Conservation (phyloP, 2,888 invertebrate species). For the Colletes collaris region DNA sequence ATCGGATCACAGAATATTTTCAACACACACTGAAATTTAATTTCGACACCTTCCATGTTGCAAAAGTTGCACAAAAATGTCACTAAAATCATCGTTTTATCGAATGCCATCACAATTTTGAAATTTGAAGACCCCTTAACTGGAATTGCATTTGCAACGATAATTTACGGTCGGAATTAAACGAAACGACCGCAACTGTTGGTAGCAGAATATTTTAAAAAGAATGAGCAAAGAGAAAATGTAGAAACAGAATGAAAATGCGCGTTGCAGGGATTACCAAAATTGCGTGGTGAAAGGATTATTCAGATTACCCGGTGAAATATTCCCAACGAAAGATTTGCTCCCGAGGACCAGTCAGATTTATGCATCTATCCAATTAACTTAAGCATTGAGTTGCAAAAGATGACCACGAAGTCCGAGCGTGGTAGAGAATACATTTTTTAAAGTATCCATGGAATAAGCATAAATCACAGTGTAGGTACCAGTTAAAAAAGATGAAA, state of each 20-base stretch:
- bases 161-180: conserved; percentile 42
- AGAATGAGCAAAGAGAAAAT: conserved; percentile 21
- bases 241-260: conserved; percentile 34
- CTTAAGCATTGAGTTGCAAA: conserved; percentile 1
- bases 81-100: no score
- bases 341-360: conserved; percentile 29
- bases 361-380: conserved; percentile 49
- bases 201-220: conserved; percentile 25
- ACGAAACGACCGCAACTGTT: conserved; percentile 9
- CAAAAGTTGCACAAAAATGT: no score
- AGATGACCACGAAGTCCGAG: no score
- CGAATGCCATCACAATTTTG: conserved; percentile 17
- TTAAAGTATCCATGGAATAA: no score
- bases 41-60: no score
- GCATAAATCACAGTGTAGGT: no score
- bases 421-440: no score
- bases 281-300: conserved; percentile 48
- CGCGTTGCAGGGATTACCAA: conserved; percentile 49
- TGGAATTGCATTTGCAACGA: background rate
- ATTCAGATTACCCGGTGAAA: conserved; percentile 54
- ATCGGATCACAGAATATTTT: no score
- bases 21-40: no score
- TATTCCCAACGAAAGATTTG: conserved; percentile 48
- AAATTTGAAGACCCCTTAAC: conserved; percentile 14
- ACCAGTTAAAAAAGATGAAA: no score